These are phyloP conservation scores for Limnephilus marmoratus DNA, from an alignment of 2,888 invertebrate genomes.

Conservation along the genomic window DNA sequence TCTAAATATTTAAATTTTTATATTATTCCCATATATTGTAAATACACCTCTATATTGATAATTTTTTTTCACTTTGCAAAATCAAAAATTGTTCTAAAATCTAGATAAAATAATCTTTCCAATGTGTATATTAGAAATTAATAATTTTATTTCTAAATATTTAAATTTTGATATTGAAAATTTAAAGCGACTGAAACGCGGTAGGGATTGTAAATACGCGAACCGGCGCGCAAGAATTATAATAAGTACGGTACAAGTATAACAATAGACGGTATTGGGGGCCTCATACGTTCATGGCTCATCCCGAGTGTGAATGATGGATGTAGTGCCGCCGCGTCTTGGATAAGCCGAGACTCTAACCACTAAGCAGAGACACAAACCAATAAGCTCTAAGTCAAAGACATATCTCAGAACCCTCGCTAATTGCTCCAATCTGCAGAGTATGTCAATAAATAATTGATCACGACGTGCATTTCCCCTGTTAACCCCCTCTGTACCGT, in stretches of 20 bases:
- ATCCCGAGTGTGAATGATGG: slow-evolving; percentile 53
- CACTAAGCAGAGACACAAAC: slow-evolving; percentile 55
- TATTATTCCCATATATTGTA: too few species aligned
- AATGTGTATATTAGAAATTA: too few species aligned
- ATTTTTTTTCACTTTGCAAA: too few species aligned
- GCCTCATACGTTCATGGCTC: not conserved
- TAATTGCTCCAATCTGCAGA: slow-evolving; percentile 63
- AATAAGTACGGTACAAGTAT: not conserved
- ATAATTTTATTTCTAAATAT: too few species aligned
- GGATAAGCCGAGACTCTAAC: slow-evolving; percentile 57
- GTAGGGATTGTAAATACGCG: too few species aligned
- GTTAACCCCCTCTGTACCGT: slow-evolving; percentile 25
- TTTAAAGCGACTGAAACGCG: too few species aligned
- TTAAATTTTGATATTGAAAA: too few species aligned
- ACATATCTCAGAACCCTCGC: slow-evolving; percentile 61
- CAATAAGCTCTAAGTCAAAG: slow-evolving; percentile 48
- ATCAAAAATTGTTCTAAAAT: too few species aligned
- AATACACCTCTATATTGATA: too few species aligned
- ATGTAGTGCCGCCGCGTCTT: slow-evolving; percentile 53
- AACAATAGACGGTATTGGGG: not conserved
- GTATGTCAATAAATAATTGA: slow-evolving; percentile 63
- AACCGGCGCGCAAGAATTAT: not conserved
- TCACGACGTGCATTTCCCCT: slow-evolving; percentile 50
- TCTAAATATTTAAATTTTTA: too few species aligned
- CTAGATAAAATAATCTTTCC: too few species aligned